Evolutionary conservation across 2,888 invertebrate species (phyloP).

Genomic region (Lydus trimaculatus): DNA sequence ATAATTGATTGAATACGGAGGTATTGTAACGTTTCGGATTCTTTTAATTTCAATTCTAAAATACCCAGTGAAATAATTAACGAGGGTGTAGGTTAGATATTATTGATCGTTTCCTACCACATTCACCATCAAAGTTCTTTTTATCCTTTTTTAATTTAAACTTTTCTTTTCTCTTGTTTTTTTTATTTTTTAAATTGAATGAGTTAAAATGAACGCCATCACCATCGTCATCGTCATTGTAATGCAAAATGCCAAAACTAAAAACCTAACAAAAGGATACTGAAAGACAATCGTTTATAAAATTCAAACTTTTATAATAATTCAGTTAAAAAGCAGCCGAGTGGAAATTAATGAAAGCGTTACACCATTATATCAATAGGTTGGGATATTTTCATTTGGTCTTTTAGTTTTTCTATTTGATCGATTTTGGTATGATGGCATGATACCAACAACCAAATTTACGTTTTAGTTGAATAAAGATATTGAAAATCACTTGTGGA

Average conservation of each 20-base stretch:
- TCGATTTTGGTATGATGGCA: no score
- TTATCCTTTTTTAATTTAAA: background rate
- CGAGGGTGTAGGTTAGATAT: background rate
- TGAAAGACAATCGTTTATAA: background rate
- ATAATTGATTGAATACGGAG: no score
- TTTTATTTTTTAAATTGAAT: background rate
- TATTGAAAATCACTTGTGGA: no score
- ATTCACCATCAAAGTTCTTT: background rate
- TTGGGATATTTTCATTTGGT: background rate
- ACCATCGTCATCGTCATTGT: background rate
- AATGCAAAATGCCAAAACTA: background rate
- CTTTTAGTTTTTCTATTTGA: background rate
- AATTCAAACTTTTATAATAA: conserved; percentile 5
- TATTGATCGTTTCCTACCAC: background rate
- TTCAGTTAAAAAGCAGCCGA: background rate
- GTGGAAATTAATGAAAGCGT: background rate
- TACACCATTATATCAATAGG: background rate
- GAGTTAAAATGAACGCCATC: background rate
- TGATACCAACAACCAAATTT: no score
- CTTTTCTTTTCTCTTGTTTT: background rate
- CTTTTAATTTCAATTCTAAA: background rate
- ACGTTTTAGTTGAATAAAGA: no score
- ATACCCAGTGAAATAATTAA: background rate
- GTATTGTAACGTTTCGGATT: no score
- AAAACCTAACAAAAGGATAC: conserved; percentile 6